Evolutionary conservation across 1,140 invertebrate species (phyloP).

Genomic region (Zaprionus lachaisei): DNA sequence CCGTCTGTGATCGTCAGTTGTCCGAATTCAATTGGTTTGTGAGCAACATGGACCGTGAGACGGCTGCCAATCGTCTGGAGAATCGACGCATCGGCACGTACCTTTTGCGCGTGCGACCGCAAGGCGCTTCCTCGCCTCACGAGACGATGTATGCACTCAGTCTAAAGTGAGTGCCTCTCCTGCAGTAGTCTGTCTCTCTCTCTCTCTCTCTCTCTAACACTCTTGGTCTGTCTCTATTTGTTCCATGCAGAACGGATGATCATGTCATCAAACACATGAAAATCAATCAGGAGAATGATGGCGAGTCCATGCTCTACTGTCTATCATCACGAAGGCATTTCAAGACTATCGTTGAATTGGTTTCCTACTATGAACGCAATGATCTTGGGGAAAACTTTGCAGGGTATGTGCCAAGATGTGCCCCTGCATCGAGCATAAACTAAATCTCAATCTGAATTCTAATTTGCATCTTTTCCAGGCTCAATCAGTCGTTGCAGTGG

Average conservation of each 20-base stretch:
- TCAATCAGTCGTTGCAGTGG: slow-evolving; percentile 91
- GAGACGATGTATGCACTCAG: slow-evolving; percentile 94
- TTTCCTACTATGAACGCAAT: slow-evolving; percentile 95
- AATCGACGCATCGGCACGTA: slow-evolving; percentile 94
- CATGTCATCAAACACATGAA: slow-evolving; percentile 93
- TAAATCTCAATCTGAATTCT: not conserved
- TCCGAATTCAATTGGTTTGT: slow-evolving; percentile 87
- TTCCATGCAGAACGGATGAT: slow-evolving; percentile 73
- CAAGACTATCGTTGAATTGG: slow-evolving; percentile 93
- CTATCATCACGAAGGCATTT: slow-evolving; percentile 96
- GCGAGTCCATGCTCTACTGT: slow-evolving; percentile 89
- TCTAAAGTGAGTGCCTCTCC: slow-evolving; percentile 90
- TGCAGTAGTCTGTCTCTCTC: fast-evolving
- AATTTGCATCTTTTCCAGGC: slow-evolving; percentile 80
- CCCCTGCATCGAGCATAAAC: not conserved
- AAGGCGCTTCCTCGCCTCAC: slow-evolving; percentile 85
- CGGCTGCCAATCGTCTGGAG: slow-evolving; percentile 91
- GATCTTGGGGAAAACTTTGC: slow-evolving; percentile 96
- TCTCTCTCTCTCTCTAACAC: not conserved
- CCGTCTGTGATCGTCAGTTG: slow-evolving; percentile 84
- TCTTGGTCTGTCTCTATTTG: not conserved
- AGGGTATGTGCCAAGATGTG: slow-evolving; percentile 85
- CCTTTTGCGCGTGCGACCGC: slow-evolving; percentile 92
- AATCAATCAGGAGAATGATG: slow-evolving; percentile 89
- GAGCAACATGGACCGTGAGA: slow-evolving; percentile 94